Conservation (phyloP, 2,113 vertebrate genomes). For the Sturnus vulgaris region DNA sequence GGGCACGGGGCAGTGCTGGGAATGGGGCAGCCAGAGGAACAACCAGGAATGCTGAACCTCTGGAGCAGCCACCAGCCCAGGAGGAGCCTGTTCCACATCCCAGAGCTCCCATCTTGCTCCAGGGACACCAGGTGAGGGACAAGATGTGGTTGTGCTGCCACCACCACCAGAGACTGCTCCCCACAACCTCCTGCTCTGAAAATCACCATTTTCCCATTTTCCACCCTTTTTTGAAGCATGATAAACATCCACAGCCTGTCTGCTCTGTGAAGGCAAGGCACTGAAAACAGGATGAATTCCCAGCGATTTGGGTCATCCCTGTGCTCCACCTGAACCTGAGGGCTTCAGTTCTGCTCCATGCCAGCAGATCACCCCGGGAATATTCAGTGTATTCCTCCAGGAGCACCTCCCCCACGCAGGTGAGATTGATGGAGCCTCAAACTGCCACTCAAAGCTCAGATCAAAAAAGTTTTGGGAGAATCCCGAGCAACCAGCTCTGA, state of each 20-base stretch:
- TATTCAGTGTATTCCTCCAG: background rate
- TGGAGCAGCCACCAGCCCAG: background rate
- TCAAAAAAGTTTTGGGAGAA: background rate
- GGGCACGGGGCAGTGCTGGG: background rate
- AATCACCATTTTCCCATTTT: accelerated
- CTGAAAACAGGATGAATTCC: background rate
- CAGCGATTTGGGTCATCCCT: background rate
- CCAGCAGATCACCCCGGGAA: accelerated
- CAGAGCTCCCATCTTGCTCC: background rate
- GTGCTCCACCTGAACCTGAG: background rate
- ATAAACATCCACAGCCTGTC: background rate
- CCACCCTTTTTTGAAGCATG: accelerated
- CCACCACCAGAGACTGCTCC: background rate
- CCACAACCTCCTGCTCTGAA: accelerated
- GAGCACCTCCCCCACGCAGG: background rate
- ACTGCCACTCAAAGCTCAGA: background rate
- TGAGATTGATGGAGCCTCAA: background rate
- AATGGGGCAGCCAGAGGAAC: background rate
- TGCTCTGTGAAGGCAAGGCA: background rate
- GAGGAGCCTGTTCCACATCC: background rate
- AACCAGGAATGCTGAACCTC: background rate
- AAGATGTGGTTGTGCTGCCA: accelerated
- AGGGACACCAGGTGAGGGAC: background rate
- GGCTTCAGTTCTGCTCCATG: background rate
- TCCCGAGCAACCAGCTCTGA: background rate